Percentiles rank a stretch among this genome's conserved stretches.
phyloP scores from a whole-genome alignment of 2,113 vertebrate genomes.

The Peromyscus polionotus region DNA sequence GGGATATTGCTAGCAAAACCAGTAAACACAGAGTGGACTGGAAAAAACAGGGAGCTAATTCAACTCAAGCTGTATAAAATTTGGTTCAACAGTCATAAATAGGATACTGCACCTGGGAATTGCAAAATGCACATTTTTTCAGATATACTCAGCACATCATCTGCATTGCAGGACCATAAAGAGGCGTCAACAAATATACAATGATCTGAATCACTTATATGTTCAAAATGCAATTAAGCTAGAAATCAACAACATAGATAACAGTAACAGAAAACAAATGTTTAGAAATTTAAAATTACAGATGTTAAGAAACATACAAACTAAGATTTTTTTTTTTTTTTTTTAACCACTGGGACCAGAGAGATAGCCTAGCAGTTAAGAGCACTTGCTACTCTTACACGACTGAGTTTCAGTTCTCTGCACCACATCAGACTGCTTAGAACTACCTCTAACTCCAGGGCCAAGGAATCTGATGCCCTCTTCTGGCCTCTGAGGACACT shows the following conservation, averaged over 20 bases:
- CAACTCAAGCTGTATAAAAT: background rate
- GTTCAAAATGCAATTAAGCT: background rate
- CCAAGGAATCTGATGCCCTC: background rate
- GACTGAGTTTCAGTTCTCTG: background rate
- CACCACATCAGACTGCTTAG: background rate
- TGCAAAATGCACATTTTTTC: background rate
- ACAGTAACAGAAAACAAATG: background rate
- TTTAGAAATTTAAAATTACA: constrained; percentile 6
- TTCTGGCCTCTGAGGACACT: background rate
- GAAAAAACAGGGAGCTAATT: background rate
- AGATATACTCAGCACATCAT: background rate
- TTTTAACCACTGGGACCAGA: background rate
- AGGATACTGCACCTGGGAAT: background rate
- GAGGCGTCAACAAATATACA: background rate
- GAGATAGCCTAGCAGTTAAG: background rate
- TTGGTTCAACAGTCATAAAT: background rate
- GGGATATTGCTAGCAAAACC: background rate
- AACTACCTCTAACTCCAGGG: background rate
- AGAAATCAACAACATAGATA: background rate
- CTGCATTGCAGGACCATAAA: background rate
- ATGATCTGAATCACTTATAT: constrained; percentile 15
- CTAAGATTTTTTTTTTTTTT: background rate
- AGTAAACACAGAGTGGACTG: background rate
- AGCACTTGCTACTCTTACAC: background rate
- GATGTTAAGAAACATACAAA: background rate